Evolutionary conservation across 2,113 vertebrate species (phyloP).

Genomic region (Madoqua kirkii): DNA sequence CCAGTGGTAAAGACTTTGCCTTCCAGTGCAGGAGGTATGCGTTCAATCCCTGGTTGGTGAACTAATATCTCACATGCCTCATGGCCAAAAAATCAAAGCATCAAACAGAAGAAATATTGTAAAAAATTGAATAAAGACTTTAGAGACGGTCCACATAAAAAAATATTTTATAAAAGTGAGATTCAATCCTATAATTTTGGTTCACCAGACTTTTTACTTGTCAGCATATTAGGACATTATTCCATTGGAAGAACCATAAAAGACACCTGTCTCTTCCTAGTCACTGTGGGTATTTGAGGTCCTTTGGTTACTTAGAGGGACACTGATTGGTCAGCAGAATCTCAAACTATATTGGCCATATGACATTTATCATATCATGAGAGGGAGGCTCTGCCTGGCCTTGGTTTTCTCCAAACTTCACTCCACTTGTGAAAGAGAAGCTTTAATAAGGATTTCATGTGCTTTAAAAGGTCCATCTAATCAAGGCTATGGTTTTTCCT

Average conservation of each 20-base stretch:
- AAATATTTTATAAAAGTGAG: neutral
- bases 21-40: neutral
- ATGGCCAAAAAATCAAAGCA: neutral
- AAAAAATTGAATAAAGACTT: neutral
- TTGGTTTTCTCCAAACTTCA: neutral
- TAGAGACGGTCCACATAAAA: neutral
- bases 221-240: neutral
- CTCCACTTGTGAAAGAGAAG: neutral
- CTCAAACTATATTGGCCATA: neutral
- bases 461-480: neutral
- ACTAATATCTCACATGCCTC: neutral
- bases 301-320: neutral
- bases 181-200: neutral
- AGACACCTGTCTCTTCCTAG: neutral
- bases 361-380: neutral
- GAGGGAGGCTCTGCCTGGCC: neutral
- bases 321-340: neutral
- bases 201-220: neutral
- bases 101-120: neutral
- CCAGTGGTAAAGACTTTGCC: neutral
- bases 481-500: no score
- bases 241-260: neutral
- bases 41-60: neutral
- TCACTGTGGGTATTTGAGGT: neutral
- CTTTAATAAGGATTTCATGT: neutral